Conservation (phyloP, 1,140 invertebrate species). For the Yoshiicerus persimilis region DNA sequence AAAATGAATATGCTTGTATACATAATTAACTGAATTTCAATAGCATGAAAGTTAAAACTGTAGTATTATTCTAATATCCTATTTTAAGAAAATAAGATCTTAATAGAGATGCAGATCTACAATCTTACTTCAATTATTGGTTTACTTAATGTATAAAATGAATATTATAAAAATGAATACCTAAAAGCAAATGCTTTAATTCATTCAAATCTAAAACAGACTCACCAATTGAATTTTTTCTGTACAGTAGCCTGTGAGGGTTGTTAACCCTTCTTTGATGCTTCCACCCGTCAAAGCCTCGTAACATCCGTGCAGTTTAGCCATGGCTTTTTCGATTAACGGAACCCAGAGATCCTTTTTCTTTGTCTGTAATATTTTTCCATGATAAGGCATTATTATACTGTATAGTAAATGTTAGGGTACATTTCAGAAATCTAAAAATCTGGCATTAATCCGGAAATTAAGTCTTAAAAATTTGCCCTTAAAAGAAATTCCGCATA, state of each 20-base stretch:
- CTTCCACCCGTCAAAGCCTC: conserved; percentile 62
- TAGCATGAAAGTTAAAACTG: too few relatives aligned
- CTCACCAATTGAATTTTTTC: neutral
- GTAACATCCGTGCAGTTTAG: conserved; percentile 65
- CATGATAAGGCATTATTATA: too few relatives aligned
- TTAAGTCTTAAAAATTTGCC: too few relatives aligned
- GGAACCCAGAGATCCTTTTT: conserved; percentile 66
- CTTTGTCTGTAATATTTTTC: conserved; percentile 52
- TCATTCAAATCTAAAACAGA: conserved; percentile 34
- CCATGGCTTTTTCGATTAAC: conserved; percentile 67
- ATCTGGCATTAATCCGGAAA: too few relatives aligned
- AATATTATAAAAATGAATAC: neutral
- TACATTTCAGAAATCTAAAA: too few relatives aligned
- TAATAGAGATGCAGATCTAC: neutral
- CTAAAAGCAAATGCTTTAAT: conserved; percentile 41
- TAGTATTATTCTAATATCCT: neutral
- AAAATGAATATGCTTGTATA: neutral
- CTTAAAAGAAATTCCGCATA: too few relatives aligned
- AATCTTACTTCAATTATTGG: too few relatives aligned
- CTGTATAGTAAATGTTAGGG: too few relatives aligned
- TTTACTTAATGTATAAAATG: neutral
- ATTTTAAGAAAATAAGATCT: neutral
- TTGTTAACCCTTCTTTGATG: conserved; percentile 62
- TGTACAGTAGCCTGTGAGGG: conserved; percentile 43
- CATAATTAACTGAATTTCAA: neutral